Percentiles rank a stretch among this genome's conserved stretches.
Evolutionary conservation across 2,797 vertebrate species (phyloP).

Genomic region (Parotocinclus haroldoi): DNA sequence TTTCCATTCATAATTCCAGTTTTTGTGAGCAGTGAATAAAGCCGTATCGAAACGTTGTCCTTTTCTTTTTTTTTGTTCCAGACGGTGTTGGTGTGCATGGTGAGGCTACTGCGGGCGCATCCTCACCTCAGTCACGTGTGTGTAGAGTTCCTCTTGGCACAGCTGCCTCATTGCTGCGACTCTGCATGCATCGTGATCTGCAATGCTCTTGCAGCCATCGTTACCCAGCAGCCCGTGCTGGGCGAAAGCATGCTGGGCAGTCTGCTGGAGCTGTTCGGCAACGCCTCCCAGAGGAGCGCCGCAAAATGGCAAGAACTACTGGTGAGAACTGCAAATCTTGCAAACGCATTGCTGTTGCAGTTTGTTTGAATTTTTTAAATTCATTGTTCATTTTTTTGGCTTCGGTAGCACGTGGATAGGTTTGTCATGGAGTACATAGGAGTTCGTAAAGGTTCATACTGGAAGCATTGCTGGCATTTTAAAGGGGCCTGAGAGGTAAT

Average conservation of each 20-base stretch:
- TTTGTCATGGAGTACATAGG: no score
- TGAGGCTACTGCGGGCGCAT: slow-evolving; percentile 85
- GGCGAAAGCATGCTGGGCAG: slow-evolving; percentile 94
- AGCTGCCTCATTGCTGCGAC: slow-evolving; percentile 87
- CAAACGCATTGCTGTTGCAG: no score
- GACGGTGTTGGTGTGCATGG: slow-evolving; percentile 88
- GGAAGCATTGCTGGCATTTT: no score
- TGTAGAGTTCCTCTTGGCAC: slow-evolving; percentile 87
- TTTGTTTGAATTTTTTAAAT: no score
- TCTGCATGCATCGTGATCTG: slow-evolving; percentile 84
- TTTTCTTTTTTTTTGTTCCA: slow-evolving; percentile 58
- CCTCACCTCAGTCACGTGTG: slow-evolving; percentile 88
- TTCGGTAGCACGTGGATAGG: no score
- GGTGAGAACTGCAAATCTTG: slow-evolving; percentile 64
- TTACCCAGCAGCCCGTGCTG: slow-evolving; percentile 89
- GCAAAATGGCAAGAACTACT: slow-evolving; percentile 94
- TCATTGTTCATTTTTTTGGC: no score
- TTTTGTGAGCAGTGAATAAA: no score
- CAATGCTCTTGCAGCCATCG: slow-evolving; percentile 90
- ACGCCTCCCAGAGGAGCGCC: slow-evolving; percentile 81
- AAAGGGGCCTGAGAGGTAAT: no score
- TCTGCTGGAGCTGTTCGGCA: slow-evolving; percentile 87
- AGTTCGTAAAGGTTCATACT: no score
- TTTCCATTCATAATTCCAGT: no score
- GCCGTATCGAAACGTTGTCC: no score